Percentiles rank a stretch among this genome's conserved stretches.
Conservation (phyloP, 2,888 invertebrate species). For the Magallana nippona region DNA sequence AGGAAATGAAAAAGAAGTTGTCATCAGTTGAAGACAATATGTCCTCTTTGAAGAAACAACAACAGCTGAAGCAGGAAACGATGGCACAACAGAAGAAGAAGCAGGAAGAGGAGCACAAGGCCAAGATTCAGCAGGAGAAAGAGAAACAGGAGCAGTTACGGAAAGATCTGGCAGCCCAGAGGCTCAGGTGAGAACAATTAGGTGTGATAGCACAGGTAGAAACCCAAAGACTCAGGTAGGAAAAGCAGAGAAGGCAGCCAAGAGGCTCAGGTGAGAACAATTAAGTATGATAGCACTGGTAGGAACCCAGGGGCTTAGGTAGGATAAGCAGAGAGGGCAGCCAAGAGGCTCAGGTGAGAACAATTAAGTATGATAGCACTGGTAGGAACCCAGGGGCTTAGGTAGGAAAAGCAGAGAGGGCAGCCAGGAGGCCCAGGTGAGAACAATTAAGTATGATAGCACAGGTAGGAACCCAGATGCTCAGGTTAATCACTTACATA, state of each 20-base stretch:
- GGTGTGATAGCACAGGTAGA: not conserved
- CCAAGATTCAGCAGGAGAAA: slow-evolving; percentile 55
- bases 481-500: no score
- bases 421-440: no score
- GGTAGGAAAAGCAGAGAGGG: no score
- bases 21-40: slow-evolving; percentile 61
- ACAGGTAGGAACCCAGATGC: no score
- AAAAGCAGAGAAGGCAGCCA: not conserved
- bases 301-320: no score
- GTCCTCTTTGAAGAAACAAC: slow-evolving; percentile 34
- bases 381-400: no score
- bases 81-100: slow-evolving; percentile 50
- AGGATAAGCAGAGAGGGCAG: no score
- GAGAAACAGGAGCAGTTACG: slow-evolving; percentile 62
- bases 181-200: slow-evolving; percentile 51
- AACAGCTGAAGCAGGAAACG: slow-evolving; percentile 60
- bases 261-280: no score
- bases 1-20: slow-evolving; percentile 61
- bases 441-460: no score
- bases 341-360: no score
- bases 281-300: no score
- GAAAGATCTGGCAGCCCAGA: slow-evolving; percentile 60
- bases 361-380: no score
- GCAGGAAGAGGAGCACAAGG: slow-evolving; percentile 58
- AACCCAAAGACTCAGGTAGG: not conserved